phyloP scores from a whole-genome alignment of 2,888 invertebrate genomes.

The Lycaena phlaeas region DNA sequence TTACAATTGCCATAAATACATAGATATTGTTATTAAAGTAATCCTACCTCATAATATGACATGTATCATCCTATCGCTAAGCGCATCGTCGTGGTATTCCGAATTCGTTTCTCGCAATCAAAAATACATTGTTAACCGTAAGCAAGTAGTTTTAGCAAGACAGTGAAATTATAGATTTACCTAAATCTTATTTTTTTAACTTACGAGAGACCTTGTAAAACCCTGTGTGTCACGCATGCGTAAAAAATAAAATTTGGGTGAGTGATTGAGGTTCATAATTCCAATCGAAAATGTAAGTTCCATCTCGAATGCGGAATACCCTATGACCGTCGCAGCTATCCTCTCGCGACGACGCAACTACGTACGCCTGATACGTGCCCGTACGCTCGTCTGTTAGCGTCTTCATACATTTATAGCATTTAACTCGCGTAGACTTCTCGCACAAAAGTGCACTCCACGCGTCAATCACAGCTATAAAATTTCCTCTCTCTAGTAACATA shows the following conservation, averaged over 20 bases:
- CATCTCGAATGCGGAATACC: not conserved
- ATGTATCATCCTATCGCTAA: not conserved
- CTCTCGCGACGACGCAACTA: not conserved
- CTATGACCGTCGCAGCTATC: not conserved
- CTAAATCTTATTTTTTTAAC: too few species aligned
- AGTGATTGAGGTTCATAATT: not conserved
- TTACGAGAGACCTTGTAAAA: too few species aligned
- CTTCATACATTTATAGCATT: slow-evolving; percentile 21
- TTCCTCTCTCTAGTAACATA: slow-evolving; percentile 58
- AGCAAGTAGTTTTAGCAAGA: too few species aligned
- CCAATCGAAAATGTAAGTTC: slow-evolving; percentile 3
- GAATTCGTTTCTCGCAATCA: not conserved
- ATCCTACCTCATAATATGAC: slow-evolving; percentile 16
- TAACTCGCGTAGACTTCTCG: slow-evolving; percentile 41
- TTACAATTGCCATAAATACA: slow-evolving; percentile 32
- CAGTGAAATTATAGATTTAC: too few species aligned
- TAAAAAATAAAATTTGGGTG: not conserved
- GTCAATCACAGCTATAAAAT: slow-evolving; percentile 70
- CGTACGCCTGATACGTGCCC: not conserved
- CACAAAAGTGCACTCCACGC: slow-evolving; percentile 62
- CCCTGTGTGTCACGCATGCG: not conserved
- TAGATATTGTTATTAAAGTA: slow-evolving; percentile 23
- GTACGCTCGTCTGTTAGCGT: slow-evolving; percentile 1
- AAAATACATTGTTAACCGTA: too few species aligned
- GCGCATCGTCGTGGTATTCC: not conserved